These are phyloP conservation scores for Phymastichus coffea DNA, from an alignment of 1,140 invertebrate genomes.

Conservation along the genomic window DNA sequence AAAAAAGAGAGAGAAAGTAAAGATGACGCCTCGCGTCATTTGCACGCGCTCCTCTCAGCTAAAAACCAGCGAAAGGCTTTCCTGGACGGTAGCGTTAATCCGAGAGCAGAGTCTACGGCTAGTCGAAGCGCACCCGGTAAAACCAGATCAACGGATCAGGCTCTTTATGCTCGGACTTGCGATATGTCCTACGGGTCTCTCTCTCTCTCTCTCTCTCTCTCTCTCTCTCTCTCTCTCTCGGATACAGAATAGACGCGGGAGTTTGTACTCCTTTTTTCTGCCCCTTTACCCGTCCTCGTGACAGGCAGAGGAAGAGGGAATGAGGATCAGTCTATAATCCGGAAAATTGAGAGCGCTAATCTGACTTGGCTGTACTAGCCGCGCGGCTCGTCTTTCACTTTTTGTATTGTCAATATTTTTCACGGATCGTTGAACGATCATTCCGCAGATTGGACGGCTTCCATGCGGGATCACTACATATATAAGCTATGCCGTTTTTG, in stretches of 20 bases:
- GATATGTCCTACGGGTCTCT: too few relatives aligned
- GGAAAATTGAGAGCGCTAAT: constrained; percentile 10
- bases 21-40: too few relatives aligned
- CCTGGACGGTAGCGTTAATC: too few relatives aligned
- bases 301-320: not conserved
- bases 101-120: constrained; percentile 24
- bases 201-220: too few relatives aligned
- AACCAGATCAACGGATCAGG: constrained; percentile 36
- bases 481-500: too few relatives aligned
- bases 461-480: too few relatives aligned
- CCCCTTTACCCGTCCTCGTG: not conserved
- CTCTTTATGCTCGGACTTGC: too few relatives aligned
- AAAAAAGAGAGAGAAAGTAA: too few relatives aligned
- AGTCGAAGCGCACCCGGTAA: constrained; percentile 13
- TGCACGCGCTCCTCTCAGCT: too few relatives aligned
- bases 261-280: not conserved
- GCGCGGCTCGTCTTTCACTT: not conserved
- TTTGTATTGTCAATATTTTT: not conserved
- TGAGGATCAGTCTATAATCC: too few relatives aligned
- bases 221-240: not conserved
- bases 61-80: too few relatives aligned
- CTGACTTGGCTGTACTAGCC: not conserved
- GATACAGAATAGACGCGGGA: not conserved
- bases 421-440: not conserved
- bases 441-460: not conserved